A percentile compares a stretch with the other conserved stretches of the same genome.
These are phyloP conservation scores for Glaucidium brasilianum DNA, from an alignment of 2,113 vertebrate species.

Conservation along the genomic window DNA sequence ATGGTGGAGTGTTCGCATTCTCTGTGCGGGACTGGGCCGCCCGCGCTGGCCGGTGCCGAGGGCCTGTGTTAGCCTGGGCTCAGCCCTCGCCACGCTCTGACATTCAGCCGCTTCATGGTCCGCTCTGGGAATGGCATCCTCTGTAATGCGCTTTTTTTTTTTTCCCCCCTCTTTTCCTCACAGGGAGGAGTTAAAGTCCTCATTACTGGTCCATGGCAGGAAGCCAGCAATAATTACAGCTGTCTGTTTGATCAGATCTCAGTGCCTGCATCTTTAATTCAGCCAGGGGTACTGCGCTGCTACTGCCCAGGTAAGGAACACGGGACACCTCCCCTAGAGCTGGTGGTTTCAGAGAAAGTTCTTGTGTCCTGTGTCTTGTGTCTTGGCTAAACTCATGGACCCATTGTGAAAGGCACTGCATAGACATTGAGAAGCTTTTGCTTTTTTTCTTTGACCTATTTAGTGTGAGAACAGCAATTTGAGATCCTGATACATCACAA, in stretches of 20 bases:
- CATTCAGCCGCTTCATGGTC: neutral
- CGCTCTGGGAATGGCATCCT: neutral
- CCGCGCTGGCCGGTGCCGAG: neutral
- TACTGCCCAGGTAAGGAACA: constrained; percentile 91
- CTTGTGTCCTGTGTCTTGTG: rapidly evolving
- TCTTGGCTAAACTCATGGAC: neutral
- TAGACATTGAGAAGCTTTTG: neutral
- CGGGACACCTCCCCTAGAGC: neutral
- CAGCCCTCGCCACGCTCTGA: neutral
- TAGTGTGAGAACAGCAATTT: neutral
- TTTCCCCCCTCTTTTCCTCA: neutral
- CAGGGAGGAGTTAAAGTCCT: constrained; percentile 98
- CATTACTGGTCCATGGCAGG: constrained; percentile 97
- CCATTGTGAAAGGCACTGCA: neutral
- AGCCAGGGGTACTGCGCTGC: constrained; percentile 96
- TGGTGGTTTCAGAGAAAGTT: neutral
- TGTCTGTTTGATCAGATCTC: constrained; percentile 99
- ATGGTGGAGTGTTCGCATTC: rapidly evolving
- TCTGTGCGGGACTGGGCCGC: no score
- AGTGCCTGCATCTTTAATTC: constrained; percentile 95
- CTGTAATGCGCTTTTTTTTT: neutral
- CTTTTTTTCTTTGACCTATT: neutral
- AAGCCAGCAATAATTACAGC: constrained; percentile 96
- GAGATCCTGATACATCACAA: neutral
- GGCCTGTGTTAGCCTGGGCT: neutral